Percentiles rank a stretch among this genome's conserved stretches.
phyloP scores from a whole-genome alignment of 2,888 invertebrate genomes.

The Phengaris alcon region DNA sequence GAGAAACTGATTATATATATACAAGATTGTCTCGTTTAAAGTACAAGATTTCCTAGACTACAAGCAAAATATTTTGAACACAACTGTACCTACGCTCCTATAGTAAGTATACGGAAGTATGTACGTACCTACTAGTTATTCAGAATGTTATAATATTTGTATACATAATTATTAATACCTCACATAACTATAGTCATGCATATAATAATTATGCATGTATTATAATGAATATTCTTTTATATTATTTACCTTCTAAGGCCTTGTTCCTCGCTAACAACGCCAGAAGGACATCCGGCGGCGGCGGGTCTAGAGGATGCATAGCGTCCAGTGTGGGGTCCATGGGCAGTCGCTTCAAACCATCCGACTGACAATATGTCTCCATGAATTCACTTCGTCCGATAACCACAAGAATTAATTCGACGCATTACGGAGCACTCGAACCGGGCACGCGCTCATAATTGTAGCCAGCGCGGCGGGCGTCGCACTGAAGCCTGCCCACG shows the following conservation, averaged over 20 bases:
- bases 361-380: constrained; percentile 58
- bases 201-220: no score
- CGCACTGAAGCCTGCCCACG: constrained; percentile 62
- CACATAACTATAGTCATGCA: no score
- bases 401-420: constrained; percentile 46
- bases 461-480: constrained; percentile 53
- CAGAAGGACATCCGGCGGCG: constrained; percentile 90
- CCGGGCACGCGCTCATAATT: constrained; percentile 47
- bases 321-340: constrained; percentile 60
- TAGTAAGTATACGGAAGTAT: no score
- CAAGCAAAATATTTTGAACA: no score
- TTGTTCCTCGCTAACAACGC: constrained; percentile 92
- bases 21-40: no score
- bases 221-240: no score
- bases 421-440: constrained; percentile 49
- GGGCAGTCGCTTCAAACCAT: constrained; percentile 55
- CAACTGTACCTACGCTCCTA: no score
- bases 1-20: no score
- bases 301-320: constrained; percentile 74
- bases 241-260: constrained; percentile 87
- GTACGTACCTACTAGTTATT: no score
- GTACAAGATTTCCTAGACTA: no score
- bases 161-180: no score
- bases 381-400: constrained; percentile 55
- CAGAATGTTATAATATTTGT: no score